Percentiles rank a stretch among this genome's conserved stretches.
Conservation (phyloP, 2,113 vertebrate species). For the Calyptommatus sinebrachiatus region DNA sequence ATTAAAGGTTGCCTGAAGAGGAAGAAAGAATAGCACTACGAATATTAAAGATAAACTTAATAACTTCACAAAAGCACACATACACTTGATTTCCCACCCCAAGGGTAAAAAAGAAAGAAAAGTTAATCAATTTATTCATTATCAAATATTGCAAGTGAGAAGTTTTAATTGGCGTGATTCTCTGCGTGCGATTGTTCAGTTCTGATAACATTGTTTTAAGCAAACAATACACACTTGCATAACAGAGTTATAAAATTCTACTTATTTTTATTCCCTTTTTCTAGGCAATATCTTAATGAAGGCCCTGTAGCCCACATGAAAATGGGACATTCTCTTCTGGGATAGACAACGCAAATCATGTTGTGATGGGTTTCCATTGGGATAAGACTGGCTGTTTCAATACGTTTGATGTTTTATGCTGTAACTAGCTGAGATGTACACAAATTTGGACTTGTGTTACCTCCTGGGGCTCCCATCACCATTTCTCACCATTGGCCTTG, state of each 20-base stretch:
- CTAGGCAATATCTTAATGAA: not conserved
- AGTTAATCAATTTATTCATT: slow-evolving; percentile 6
- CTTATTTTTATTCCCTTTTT: not conserved
- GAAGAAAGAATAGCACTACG: too few relatives aligned
- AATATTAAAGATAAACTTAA: not conserved
- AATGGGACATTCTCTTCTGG: too few relatives aligned
- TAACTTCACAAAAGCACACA: not conserved
- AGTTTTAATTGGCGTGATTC: slow-evolving; percentile 8
- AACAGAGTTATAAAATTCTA: not conserved
- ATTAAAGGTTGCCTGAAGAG: not conserved
- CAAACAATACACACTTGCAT: not conserved
- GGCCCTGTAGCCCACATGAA: too few relatives aligned
- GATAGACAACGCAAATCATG: too few relatives aligned
- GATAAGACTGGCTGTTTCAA: too few relatives aligned
- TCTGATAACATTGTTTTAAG: not conserved
- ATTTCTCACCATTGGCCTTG: too few relatives aligned
- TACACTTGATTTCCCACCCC: not conserved
- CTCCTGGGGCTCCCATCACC: too few relatives aligned
- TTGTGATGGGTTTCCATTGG: too few relatives aligned
- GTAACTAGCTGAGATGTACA: too few relatives aligned
- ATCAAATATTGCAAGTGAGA: slow-evolving; percentile 11
- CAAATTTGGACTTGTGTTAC: too few relatives aligned
- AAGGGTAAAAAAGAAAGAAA: not conserved
- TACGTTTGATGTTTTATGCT: too few relatives aligned
- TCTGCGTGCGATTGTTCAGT: not conserved